Evolutionary conservation across 2,888 invertebrate genomes (phyloP).

Genomic region (Ecdyonurus torrentis): DNA sequence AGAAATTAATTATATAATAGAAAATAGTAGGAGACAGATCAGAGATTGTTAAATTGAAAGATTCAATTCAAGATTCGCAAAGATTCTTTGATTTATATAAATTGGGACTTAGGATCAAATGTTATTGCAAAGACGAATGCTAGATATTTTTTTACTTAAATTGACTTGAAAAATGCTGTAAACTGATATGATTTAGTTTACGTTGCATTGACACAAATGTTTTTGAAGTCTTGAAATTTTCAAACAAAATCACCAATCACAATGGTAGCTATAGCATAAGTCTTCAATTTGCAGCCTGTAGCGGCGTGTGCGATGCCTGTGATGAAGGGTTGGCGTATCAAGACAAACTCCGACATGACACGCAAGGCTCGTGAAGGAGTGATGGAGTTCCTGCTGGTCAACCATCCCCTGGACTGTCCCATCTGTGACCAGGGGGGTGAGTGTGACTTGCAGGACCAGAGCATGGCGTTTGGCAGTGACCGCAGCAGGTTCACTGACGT

Average conservation of each 20-base stretch:
- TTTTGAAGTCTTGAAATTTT: background rate
- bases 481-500: conserved; percentile 88
- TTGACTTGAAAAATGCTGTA: no score
- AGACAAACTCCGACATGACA: conserved; percentile 92
- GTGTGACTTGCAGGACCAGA: conserved; percentile 93
- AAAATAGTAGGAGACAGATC: no score
- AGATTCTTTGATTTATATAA: no score
- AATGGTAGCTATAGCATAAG: no score
- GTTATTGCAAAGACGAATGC: no score
- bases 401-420: conserved; percentile 98
- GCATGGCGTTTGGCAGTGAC: conserved; percentile 96
- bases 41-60: no score
- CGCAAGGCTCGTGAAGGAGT: conserved; percentile 71
- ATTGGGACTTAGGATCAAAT: no score
- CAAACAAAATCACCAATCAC: no score
- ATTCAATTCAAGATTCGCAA: no score
- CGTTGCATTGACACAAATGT: background rate
- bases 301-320: conserved; percentile 99
- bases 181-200: no score
- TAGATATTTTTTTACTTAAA: no score
- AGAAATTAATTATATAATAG: no score
- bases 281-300: conserved; percentile 44
- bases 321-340: conserved; percentile 99
- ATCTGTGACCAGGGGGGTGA: conserved; percentile 98
- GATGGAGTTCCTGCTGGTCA: conserved; percentile 97